Base-by-base conservation (phyloP, 1,140 invertebrate genomes). In the Rhyzopertha dominica region DNA sequence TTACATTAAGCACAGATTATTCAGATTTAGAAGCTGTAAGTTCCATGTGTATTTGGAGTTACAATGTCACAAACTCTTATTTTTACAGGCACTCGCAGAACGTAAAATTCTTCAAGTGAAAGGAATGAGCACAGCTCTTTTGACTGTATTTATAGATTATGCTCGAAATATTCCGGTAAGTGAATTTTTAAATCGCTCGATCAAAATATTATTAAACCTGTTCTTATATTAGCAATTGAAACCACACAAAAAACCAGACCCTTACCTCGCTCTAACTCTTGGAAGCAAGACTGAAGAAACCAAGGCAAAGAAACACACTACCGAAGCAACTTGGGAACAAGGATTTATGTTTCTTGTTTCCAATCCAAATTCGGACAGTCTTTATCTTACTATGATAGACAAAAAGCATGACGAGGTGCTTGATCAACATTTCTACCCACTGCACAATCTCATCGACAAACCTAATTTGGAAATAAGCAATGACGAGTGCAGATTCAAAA, bases 331-430 rank as follows among this genome's bases (percentile, higher is more conserved):
- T 36, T 75, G 71, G 59, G 84, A 87, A 62, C 82, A 84, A 67
- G 89, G 87, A 16, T 92, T 94, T 63, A 84, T 87, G 3, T 92
- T 95, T 71, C 75, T 95, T 2, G 82, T 95, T 2, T 78, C 78
- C 46, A 91, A 95, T 69, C 92, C 91, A 0, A 81, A 90, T 57
- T 84, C 85, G 41, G 87, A 93, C 56, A 79, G 81, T 25, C 63
- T 96, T 4, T 79, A 84, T 44, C 67, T 90, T 17, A 80, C 83
- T 73, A 53, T 61, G 8, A 28, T 53, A 18, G 58, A 61, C 40
- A 61, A 61, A 30, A 30, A 51, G 14, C 51, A 46, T 17, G 51
- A 52, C 10, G 36, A 16, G n/a, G 43, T 44, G 16, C 20, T 61
- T 24, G 56, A 47, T 13, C 47, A 50, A 29, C 38, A 58, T 18